A percentile compares a stretch with the other conserved stretches of the same genome.
These are phyloP conservation scores for Yponomeuta plumbellus DNA, from an alignment of 2,888 invertebrate genomes.

Conservation along the genomic window DNA sequence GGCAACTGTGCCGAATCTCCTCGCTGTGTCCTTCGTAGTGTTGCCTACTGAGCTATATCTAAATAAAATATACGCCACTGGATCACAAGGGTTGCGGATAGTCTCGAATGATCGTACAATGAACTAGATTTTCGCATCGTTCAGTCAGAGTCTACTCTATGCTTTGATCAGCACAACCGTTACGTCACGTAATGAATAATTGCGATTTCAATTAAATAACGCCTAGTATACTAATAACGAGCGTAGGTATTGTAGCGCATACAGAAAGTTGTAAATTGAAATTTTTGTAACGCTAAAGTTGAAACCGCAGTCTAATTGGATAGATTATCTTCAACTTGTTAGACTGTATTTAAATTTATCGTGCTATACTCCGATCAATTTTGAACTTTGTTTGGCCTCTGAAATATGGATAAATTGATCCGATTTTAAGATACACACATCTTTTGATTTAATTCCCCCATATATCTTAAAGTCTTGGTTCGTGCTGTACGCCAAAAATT, in stretches of 20 bases:
- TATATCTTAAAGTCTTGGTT: no score
- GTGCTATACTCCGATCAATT: background rate
- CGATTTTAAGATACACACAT: no score
- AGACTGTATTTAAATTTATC: background rate
- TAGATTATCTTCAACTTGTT: background rate
- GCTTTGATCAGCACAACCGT: no score
- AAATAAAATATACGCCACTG: constrained; percentile 58
- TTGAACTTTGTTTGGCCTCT: background rate
- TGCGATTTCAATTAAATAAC: background rate
- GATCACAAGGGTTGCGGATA: constrained; percentile 16
- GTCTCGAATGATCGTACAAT: constrained; percentile 12
- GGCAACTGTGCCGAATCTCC: constrained; percentile 70
- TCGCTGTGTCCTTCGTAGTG: constrained; percentile 65
- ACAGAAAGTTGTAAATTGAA: background rate
- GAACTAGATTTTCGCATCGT: background rate
- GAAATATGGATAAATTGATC: background rate
- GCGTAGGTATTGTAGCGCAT: background rate
- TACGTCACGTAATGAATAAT: no score
- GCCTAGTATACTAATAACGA: background rate
- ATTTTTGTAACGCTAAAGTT: background rate
- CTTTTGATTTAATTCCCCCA: no score
- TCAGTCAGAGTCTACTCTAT: no score
- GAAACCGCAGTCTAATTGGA: background rate
- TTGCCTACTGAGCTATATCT: constrained; percentile 66
- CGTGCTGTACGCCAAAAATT: no score